phyloP scores from a whole-genome alignment of 2,113 vertebrate genomes.

The Sakesphorus luctuosus region DNA sequence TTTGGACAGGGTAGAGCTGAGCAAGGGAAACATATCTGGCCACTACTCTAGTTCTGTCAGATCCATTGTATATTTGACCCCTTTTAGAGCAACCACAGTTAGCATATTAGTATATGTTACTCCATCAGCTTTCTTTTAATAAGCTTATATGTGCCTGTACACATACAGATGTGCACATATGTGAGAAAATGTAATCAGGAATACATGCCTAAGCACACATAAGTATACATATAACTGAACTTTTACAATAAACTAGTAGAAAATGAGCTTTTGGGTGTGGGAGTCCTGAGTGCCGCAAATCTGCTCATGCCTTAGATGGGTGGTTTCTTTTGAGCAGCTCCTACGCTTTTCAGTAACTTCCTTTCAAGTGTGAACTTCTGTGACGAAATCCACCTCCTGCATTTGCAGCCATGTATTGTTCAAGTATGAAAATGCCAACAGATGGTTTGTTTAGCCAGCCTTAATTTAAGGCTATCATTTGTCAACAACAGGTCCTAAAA shows the following conservation, averaged over 20 bases:
- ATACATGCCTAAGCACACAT: not conserved
- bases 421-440: not conserved
- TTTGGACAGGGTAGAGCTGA: not conserved
- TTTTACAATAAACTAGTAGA: not conserved
- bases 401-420: not conserved
- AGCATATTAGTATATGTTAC: not conserved
- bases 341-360: not conserved
- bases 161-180: not conserved
- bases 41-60: not conserved
- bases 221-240: not conserved
- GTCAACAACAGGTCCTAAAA: not conserved
- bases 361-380: slow-evolving; percentile 1
- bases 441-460: slow-evolving; percentile 20
- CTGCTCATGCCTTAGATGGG: not conserved
- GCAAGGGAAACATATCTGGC: not conserved
- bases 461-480: slow-evolving; percentile 1
- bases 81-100: not conserved
- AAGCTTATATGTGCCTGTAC: fast-evolving
- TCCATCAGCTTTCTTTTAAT: not conserved
- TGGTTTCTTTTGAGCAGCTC: not conserved
- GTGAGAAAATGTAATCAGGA: not conserved
- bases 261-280: not conserved
- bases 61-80: not conserved
- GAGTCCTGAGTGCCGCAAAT: not conserved
- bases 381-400: slow-evolving; percentile 40